A percentile compares a stretch with the other conserved stretches of the same genome.
Evolutionary conservation across 37 sponge, comb jelly and placozoan species (phyloP).

Genomic region (Beroe ovata): DNA sequence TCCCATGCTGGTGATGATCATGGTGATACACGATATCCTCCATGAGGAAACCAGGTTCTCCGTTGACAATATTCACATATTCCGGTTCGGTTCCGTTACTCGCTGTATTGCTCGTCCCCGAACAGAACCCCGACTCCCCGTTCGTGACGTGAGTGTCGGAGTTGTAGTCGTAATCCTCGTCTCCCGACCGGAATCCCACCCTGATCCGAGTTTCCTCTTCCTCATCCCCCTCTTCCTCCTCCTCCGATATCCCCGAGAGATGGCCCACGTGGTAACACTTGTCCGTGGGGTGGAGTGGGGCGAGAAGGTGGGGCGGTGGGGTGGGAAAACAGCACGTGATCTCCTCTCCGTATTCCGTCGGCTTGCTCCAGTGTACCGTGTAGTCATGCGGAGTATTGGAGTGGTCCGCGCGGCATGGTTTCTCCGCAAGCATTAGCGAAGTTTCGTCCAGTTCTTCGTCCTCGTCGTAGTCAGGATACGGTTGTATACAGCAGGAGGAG

Average conservation of each 20-base stretch:
- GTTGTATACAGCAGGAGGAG: not conserved
- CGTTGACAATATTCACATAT: conserved; percentile 8
- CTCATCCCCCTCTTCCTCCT: conserved; percentile 1
- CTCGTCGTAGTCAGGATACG: not conserved
- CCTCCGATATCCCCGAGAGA: conserved; percentile 39
- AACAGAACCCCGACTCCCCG: conserved; percentile 45
- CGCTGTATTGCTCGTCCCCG: conserved; percentile 3
- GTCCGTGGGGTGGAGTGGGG: not conserved
- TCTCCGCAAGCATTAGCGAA: not conserved
- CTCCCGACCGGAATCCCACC: not conserved
- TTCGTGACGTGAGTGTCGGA: conserved; percentile 1
- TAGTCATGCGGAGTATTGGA: not conserved
- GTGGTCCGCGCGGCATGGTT: not conserved
- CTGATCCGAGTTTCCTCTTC: conserved; percentile 33
- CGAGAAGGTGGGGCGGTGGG: not conserved
- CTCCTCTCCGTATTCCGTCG: conserved; percentile 26
- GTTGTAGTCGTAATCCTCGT: conserved; percentile 10
- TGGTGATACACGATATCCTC: not conserved
- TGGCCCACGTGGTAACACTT: conserved; percentile 10
- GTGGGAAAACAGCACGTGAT: not conserved
- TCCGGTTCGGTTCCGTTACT: conserved; percentile 47
- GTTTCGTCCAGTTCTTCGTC: not conserved
- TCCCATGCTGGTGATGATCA: too few species aligned
- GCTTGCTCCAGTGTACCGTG: conserved; percentile 23
- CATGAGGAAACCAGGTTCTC: not conserved